Evolutionary conservation across 2,113 vertebrate genomes (phyloP), one percentile per base, ranked within the genome.

Genomic region (Hippocampus zosterae): DNA sequence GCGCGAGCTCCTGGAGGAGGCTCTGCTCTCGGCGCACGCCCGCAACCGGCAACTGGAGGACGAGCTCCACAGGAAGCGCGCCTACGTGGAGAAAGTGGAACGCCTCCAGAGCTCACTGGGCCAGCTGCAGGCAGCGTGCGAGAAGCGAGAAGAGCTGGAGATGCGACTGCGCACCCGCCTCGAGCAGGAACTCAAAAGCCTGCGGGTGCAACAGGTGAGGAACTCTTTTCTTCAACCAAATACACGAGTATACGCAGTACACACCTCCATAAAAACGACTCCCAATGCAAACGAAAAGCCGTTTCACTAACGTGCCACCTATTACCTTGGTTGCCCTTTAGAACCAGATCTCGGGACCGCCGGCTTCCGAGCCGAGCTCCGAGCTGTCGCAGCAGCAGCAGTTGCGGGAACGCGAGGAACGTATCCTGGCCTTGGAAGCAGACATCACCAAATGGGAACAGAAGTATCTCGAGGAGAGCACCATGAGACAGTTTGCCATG

Each of bases 401-500:
- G 79, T 85, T 98, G 79, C 91, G 96, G 67, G 97, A 98, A 87
- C 93, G 91, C 55, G 97, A 99, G 84, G 97, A 98, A 82, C 91
- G 92, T 60, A 92, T 98, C 72, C 86, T 99, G 84, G 96, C 95
- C 0, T 89, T 99, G 79, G 97, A 99, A 84, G 97, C 96, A 0
- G 97, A 99, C 83, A 98, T 99, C 94, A 99, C 96, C 77, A 97
- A 95, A 82, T 98, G 97, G 97, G 97, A 99, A 81, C 97, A 99
- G 79, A 99, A 99, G 78, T 98, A 97, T 72, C 81, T 99, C 78
- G 96, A 99, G 85, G 96, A 99, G 72, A 95, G 96, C 79, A 97
- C 96, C 77, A 99, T 98, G 95, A 91, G 95, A 68, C 95, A 99
- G 88, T 99, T 99, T 1, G 97, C 96, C 69, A 98, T 99, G 97